Percentiles rank a stretch among this genome's conserved stretches.
Conservation (phyloP, 2,888 invertebrate genomes). For the Dolomedes plantarius region DNA sequence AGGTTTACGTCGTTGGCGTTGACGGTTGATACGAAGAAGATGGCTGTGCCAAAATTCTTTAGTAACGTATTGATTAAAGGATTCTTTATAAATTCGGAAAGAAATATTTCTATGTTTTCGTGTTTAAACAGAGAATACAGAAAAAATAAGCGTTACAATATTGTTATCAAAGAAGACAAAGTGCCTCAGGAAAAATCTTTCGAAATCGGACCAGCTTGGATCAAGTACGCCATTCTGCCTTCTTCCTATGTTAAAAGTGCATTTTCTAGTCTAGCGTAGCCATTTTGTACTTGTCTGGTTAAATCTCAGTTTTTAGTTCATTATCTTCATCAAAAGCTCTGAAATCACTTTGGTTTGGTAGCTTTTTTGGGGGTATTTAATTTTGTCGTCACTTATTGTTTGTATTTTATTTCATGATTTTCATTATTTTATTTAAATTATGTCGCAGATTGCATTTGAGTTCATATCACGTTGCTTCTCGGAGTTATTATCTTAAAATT, state of each 20-base stretch:
- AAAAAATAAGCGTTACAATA: constrained; percentile 55
- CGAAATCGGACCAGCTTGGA: constrained; percentile 59
- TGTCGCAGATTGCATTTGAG: too few species aligned
- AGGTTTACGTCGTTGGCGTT: background rate
- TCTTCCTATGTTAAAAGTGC: constrained; percentile 30
- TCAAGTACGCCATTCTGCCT: constrained; percentile 62
- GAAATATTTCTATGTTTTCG: constrained; percentile 24
- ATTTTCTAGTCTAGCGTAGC: constrained; percentile 62
- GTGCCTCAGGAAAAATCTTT: constrained; percentile 62
- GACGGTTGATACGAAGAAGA: background rate
- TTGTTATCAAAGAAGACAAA: constrained; percentile 52
- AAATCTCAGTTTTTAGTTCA: too few species aligned
- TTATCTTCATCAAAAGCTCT: too few species aligned
- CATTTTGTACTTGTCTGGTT: constrained; percentile 49
- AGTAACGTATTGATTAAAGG: constrained; percentile 9
- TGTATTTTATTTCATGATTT: too few species aligned
- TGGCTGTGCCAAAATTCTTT: background rate
- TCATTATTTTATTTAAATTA: too few species aligned
- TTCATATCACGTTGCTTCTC: too few species aligned
- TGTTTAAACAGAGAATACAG: constrained; percentile 37
- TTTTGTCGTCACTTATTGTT: too few species aligned
- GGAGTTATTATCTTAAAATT: too few species aligned
- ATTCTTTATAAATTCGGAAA: constrained; percentile 3
- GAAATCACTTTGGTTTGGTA: too few species aligned
- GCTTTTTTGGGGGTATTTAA: too few species aligned